Conservation (phyloP, 2,113 vertebrate species). For the Sander lucioperca region DNA sequence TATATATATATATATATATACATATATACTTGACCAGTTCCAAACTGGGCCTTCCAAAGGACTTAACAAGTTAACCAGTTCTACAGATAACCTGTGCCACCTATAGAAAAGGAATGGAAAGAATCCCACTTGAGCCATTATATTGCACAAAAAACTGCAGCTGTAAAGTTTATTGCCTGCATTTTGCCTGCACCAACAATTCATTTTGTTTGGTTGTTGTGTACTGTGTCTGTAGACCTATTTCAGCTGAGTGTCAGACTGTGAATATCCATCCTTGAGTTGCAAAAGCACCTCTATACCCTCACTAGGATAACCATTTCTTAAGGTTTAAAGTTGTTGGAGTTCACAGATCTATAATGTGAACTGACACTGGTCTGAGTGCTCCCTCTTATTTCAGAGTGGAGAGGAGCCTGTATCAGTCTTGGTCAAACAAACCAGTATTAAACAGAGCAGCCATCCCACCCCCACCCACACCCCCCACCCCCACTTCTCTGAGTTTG, state of each 20-base stretch:
- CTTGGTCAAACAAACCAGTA: conserved; percentile 13
- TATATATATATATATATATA: no score
- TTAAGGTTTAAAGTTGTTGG: neutral
- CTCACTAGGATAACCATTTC: conserved; percentile 4
- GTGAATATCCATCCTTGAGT: neutral
- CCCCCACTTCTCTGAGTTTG: neutral
- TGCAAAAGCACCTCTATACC: neutral
- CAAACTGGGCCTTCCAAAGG: no score
- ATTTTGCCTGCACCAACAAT: neutral
- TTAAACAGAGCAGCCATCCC: neutral
- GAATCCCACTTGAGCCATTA: neutral
- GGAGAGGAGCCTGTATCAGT: neutral
- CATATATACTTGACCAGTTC: no score
- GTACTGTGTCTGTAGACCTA: neutral
- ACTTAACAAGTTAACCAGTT: no score
- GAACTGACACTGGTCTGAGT: neutral
- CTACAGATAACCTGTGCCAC: neutral
- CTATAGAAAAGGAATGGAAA: neutral
- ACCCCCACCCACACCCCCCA: no score
- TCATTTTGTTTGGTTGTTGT: neutral
- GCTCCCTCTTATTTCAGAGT: neutral
- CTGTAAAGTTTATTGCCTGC: neutral
- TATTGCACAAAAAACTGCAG: neutral
- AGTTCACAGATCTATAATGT: neutral
- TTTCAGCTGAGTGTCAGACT: neutral